phyloP scores from a whole-genome alignment of 1,140 invertebrate species.

The Dysdera silvatica region DNA sequence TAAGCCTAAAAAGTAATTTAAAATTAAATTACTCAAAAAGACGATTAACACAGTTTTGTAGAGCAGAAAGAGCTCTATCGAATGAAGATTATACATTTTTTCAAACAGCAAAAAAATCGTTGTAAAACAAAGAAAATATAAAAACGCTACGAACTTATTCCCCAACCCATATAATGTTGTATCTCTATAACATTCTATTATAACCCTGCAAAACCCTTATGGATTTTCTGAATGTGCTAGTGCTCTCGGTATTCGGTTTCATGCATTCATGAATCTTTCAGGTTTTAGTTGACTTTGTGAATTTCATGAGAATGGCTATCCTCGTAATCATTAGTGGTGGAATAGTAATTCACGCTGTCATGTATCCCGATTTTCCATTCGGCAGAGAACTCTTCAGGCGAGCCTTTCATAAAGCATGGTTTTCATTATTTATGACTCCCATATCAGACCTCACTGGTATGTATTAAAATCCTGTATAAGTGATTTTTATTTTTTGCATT shows the following conservation, averaged over 20 bases:
- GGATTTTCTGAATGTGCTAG: too few species aligned
- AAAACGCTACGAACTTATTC: too few species aligned
- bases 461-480: neutral
- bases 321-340: slow-evolving; percentile 45
- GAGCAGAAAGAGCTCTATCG: neutral
- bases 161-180: neutral
- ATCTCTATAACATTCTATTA: too few species aligned
- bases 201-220: too few species aligned
- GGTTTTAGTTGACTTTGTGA: slow-evolving; percentile 45
- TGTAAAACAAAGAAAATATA: too few species aligned
- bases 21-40: slow-evolving; percentile 2
- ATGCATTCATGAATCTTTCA: slow-evolving; percentile 32
- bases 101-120: too few species aligned
- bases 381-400: slow-evolving; percentile 38
- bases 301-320: slow-evolving; percentile 46
- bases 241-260: too few species aligned
- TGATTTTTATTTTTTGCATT: neutral
- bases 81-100: neutral
- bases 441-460: slow-evolving; percentile 40
- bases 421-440: slow-evolving; percentile 47
- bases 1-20: too few species aligned
- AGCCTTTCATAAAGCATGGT: slow-evolving; percentile 42
- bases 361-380: slow-evolving; percentile 45
- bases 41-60: neutral
- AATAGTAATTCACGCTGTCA: slow-evolving; percentile 45